A percentile compares a stretch with the other conserved stretches of the same genome.
Evolutionary conservation across 35 echinoderm and acorn worm species (phyloP).

Genomic region (Lytechinus variegatus): DNA sequence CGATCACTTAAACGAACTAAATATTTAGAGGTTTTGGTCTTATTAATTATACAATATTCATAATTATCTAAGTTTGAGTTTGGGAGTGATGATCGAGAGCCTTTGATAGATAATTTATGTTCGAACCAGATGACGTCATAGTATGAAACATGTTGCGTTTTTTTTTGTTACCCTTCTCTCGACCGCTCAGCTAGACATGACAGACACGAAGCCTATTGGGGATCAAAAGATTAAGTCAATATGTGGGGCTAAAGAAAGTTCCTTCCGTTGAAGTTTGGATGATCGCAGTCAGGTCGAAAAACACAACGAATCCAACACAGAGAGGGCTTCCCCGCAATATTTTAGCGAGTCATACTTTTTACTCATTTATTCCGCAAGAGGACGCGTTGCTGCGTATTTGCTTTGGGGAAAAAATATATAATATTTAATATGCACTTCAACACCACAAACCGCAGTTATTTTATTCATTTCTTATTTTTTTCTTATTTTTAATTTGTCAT

Average conservation of each 20-base stretch:
- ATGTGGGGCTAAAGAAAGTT: slow-evolving; percentile 36
- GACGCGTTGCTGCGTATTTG: neutral
- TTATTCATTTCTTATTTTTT: no score
- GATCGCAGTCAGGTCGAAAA: neutral
- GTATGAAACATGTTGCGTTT: neutral
- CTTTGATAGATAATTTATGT: neutral
- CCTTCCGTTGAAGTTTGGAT: slow-evolving; percentile 26
- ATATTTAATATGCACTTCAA: neutral
- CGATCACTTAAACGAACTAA: no score
- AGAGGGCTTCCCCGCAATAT: neutral
- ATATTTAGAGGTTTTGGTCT: no score
- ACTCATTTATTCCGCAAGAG: neutral
- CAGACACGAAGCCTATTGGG: slow-evolving; percentile 33
- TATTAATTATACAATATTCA: no score
- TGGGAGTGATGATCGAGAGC: neutral
- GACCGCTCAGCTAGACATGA: slow-evolving; percentile 17
- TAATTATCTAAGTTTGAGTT: neutral
- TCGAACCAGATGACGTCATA: slow-evolving; percentile 23
- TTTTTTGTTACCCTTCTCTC: neutral
- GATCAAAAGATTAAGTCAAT: slow-evolving; percentile 43
- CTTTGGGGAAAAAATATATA: neutral
- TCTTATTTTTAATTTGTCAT: no score
- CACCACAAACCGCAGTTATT: neutral
- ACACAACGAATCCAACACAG: neutral
- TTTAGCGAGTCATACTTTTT: neutral